phyloP scores from a whole-genome alignment of 2,113 vertebrate species.

The Ondatra zibethicus region DNA sequence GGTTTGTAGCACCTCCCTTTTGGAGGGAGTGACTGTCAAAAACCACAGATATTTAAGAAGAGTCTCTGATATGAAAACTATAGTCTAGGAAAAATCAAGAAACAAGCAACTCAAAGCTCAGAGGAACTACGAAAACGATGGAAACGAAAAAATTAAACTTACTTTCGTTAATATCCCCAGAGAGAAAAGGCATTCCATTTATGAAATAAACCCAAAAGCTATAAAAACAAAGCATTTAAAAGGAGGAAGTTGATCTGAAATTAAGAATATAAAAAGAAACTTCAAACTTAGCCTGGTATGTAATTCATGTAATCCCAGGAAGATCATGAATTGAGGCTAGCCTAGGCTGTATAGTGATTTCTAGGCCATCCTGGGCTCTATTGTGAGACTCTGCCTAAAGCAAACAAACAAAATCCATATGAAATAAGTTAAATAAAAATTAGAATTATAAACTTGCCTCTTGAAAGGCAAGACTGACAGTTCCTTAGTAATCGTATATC shows the following conservation, averaged over 20 bases:
- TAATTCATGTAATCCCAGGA: neutral
- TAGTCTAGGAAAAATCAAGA: neutral
- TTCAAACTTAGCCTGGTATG: neutral
- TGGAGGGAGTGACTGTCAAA: neutral
- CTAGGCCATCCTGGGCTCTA: neutral
- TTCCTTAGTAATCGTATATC: neutral
- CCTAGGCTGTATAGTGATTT: neutral
- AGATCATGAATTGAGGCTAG: neutral
- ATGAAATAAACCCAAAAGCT: neutral
- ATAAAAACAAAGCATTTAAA: constrained; percentile 5
- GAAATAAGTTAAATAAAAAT: neutral
- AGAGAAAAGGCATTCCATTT: neutral
- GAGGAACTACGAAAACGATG: neutral
- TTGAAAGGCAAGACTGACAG: neutral
- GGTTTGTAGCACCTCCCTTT: neutral
- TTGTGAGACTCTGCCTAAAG: neutral
- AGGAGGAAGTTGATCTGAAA: neutral
- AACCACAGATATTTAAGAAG: neutral
- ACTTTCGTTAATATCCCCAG: neutral
- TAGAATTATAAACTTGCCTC: neutral
- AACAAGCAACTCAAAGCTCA: neutral
- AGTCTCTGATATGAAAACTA: neutral
- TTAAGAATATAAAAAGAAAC: neutral
- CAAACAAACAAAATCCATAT: neutral
- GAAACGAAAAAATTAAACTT: neutral